Conservation (phyloP, 2,113 vertebrate species). For the Forbesichthys papilliferus region DNA sequence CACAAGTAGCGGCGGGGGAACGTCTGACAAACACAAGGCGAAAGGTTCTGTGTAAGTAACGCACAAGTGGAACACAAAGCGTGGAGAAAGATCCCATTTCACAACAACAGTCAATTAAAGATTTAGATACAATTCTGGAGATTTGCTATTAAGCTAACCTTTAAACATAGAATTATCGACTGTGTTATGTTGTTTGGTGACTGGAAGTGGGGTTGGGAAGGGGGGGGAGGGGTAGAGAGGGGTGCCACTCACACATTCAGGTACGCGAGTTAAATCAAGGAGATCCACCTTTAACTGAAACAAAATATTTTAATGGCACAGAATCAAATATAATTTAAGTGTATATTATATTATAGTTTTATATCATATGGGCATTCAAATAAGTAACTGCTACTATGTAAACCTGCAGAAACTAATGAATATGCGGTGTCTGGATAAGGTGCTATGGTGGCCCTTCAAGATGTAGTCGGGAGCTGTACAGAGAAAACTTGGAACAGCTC, state of each 20-base stretch:
- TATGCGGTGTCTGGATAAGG: slow-evolving; percentile 47
- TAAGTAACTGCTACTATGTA: slow-evolving; percentile 21
- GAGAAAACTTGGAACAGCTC: slow-evolving; percentile 66
- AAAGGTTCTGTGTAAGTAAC: not conserved
- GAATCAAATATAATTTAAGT: too few species aligned
- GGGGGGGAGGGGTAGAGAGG: too few species aligned
- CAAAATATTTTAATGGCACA: too few species aligned
- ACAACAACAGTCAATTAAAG: too few species aligned
- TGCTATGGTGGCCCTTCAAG: slow-evolving; percentile 49
- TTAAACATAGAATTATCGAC: too few species aligned
- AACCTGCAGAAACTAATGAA: slow-evolving; percentile 53
- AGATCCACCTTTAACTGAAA: too few species aligned
- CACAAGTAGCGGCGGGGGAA: not conserved
- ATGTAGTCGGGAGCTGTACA: slow-evolving; percentile 63
- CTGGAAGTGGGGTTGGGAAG: not conserved
- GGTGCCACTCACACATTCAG: not conserved
- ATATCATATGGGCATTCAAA: too few species aligned
- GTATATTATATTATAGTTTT: too few species aligned
- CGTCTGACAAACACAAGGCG: slow-evolving; percentile 26
- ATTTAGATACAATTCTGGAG: too few species aligned
- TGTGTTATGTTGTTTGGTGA: not conserved
- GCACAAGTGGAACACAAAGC: not conserved
- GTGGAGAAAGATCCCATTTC: too few species aligned
- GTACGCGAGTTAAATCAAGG: too few species aligned
- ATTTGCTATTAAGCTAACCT: too few species aligned